Conservation (phyloP, 2,888 invertebrate species). For the Cosmopolites sordidus region DNA sequence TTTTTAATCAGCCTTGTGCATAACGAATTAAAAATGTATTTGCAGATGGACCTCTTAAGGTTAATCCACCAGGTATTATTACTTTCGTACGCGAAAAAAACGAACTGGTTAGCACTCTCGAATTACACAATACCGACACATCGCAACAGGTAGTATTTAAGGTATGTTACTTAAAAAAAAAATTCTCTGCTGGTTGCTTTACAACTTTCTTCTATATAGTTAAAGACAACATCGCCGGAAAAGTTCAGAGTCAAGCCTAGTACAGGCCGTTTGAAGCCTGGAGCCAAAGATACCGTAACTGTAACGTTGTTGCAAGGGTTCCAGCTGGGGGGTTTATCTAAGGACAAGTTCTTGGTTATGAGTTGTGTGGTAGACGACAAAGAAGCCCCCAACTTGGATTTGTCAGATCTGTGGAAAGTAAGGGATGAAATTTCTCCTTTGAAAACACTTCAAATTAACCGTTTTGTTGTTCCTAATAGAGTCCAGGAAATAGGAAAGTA, state of each 20-base stretch:
- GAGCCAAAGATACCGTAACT: constrained; percentile 60
- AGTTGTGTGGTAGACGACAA: constrained; percentile 59
- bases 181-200: constrained; percentile 19
- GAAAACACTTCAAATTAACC: background rate
- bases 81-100: constrained; percentile 63
- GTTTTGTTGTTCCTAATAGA: constrained; percentile 30
- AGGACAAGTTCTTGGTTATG: constrained; percentile 88
- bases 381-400: constrained; percentile 57
- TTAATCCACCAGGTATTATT: constrained; percentile 67
- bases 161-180: constrained; percentile 39
- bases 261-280: constrained; percentile 68
- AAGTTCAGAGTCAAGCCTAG: constrained; percentile 92
- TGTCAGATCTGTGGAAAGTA: constrained; percentile 72
- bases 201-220: constrained; percentile 53
- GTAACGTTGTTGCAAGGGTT: constrained; percentile 75
- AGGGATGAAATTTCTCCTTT: constrained; percentile 6
- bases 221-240: constrained; percentile 93
- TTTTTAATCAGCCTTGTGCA: background rate
- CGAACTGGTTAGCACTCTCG: constrained; percentile 64
- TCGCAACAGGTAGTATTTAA: constrained; percentile 59
- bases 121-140: constrained; percentile 64
- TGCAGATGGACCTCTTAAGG: constrained; percentile 54
- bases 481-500: constrained; percentile 45
- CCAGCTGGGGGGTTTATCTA: constrained; percentile 61
- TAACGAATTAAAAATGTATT: no score